These are phyloP conservation scores for Anguilla megastoma DNA, from an alignment of 2,797 vertebrate genomes.

Conservation along the genomic window DNA sequence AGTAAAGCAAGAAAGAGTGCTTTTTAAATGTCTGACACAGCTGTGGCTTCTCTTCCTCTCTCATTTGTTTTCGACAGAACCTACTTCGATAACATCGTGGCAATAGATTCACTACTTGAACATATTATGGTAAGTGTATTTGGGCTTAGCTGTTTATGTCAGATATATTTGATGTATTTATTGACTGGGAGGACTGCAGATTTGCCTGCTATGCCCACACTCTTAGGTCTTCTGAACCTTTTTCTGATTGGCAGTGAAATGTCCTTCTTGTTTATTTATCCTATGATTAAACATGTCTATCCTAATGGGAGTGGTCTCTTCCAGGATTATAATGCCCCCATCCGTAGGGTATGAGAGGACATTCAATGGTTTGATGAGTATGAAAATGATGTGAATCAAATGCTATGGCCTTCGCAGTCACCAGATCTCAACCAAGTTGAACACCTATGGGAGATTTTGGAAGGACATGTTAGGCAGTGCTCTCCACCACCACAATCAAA, in stretches of 20 bases:
- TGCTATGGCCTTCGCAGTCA: too few species aligned
- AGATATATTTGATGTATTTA: background rate
- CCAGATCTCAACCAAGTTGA: too few species aligned
- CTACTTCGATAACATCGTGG: constrained; percentile 99
- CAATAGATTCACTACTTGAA: constrained; percentile 99
- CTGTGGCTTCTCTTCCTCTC: constrained; percentile 36
- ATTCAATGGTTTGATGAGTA: too few species aligned
- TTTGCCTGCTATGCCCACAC: background rate
- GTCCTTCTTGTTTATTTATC: background rate
- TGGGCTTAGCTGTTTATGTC: background rate
- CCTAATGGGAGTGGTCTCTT: too few species aligned
- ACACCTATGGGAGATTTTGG: too few species aligned
- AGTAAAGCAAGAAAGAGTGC: background rate
- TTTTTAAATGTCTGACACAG: constrained; percentile 24
- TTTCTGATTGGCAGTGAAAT: background rate
- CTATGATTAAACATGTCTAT: background rate
- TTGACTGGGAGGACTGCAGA: background rate
- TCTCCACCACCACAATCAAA: background rate
- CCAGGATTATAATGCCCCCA: too few species aligned
- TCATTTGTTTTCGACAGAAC: constrained; percentile 83
- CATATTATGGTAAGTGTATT: constrained; percentile 95
- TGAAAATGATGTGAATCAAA: too few species aligned
- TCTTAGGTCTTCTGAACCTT: background rate
- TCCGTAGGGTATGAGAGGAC: too few species aligned
- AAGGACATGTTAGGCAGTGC: too few species aligned